Conservation (phyloP, 2,113 vertebrate genomes). For the Phylloscopus trochiloides region DNA sequence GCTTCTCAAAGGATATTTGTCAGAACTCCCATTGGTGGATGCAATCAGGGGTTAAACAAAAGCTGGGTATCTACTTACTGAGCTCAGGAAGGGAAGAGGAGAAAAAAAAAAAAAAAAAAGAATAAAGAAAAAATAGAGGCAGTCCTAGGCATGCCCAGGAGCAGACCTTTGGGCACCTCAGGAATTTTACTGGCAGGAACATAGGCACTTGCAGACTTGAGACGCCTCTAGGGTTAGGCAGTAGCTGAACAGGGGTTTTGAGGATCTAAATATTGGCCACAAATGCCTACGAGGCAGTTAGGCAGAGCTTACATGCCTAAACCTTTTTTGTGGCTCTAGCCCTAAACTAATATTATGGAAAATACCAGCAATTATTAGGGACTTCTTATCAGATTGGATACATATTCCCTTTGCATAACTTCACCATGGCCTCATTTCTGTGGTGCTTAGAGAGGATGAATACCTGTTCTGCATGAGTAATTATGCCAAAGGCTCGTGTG, state of each 20-base stretch:
- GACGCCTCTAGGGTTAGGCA: conserved; percentile 67
- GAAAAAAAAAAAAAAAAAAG: background rate
- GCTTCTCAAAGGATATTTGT: background rate
- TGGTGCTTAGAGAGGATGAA: conserved; percentile 53
- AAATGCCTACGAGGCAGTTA: conserved; percentile 41
- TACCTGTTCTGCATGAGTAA: conserved; percentile 59
- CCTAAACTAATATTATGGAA: conserved; percentile 71
- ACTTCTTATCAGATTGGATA: conserved; percentile 66
- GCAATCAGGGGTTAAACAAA: background rate
- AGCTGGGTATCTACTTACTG: background rate
- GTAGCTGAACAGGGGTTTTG: conserved; percentile 55
- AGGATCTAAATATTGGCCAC: conserved; percentile 54
- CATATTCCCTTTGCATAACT: conserved; percentile 24
- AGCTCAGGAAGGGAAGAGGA: background rate
- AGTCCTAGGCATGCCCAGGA: conserved; percentile 51
- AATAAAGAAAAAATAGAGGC: background rate
- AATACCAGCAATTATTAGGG: conserved; percentile 66
- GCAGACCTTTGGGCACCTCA: conserved; percentile 55
- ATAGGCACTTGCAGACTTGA: conserved; percentile 54
- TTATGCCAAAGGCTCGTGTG: conserved; percentile 47
- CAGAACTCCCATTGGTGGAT: background rate
- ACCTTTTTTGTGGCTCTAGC: conserved; percentile 62
- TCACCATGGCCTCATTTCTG: conserved; percentile 43
- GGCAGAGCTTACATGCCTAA: conserved; percentile 63
- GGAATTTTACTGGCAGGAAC: conserved; percentile 50